Evolutionary conservation across 2,113 vertebrate genomes (phyloP).

Genomic region (Lipotes vexillifer): DNA sequence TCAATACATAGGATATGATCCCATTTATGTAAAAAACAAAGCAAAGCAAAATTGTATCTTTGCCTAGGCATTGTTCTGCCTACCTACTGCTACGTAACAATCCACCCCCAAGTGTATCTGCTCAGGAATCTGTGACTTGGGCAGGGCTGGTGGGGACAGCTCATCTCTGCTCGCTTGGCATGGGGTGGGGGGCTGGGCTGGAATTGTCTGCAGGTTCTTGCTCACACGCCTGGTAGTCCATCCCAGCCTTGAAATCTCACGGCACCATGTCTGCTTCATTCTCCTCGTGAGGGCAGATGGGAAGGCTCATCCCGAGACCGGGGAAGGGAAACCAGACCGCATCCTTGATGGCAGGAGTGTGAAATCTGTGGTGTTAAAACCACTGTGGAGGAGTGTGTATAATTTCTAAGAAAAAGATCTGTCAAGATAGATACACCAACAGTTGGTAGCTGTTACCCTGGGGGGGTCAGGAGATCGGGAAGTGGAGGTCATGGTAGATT

Average conservation of each 20-base stretch:
- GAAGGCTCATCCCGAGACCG: background rate
- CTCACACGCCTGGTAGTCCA: background rate
- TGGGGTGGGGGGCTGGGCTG: too few species aligned
- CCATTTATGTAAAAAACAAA: background rate
- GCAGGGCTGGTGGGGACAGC: background rate
- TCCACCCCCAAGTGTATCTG: background rate
- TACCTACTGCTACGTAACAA: fast-evolving
- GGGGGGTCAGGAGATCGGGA: background rate
- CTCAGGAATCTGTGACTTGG: background rate
- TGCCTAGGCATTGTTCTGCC: background rate
- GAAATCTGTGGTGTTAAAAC: background rate
- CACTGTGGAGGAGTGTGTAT: background rate
- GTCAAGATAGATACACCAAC: background rate
- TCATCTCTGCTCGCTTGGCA: background rate
- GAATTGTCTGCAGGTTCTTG: background rate
- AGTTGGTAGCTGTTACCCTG: background rate
- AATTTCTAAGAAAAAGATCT: background rate
- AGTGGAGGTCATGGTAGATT: too few species aligned
- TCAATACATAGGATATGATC: background rate
- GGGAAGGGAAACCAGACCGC: background rate
- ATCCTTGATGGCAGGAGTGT: background rate
- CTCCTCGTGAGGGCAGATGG: fast-evolving
- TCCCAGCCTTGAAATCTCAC: background rate
- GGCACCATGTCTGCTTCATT: background rate
- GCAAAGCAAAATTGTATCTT: background rate